A percentile compares a stretch with the other conserved stretches of the same genome.
phyloP scores from a whole-genome alignment of 23 tunicate species.

The Styela plicata region DNA sequence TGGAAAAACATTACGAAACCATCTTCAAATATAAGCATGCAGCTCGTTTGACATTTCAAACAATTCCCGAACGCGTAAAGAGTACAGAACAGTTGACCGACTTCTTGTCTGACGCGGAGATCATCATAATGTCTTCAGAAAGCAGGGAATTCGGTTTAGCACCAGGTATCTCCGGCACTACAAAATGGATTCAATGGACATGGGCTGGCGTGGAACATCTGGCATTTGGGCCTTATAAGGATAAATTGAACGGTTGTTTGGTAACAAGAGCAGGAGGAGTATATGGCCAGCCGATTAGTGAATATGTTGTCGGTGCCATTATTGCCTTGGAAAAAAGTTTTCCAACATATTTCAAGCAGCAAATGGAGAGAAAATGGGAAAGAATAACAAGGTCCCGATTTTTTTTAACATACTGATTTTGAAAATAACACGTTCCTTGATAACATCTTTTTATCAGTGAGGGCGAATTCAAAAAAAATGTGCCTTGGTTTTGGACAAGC shows the following conservation, averaged over 20 bases:
- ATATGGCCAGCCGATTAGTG: slow-evolving; percentile 16
- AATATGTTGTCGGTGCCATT: slow-evolving; percentile 35
- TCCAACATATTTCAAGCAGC: not conserved
- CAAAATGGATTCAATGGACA: slow-evolving; percentile 48
- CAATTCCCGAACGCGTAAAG: too few species aligned
- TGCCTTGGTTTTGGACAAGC: not conserved
- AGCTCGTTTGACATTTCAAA: too few species aligned
- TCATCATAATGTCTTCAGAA: not conserved
- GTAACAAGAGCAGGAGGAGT: slow-evolving; percentile 25
- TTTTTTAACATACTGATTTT: too few species aligned
- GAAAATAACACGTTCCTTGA: too few species aligned
- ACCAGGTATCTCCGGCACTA: not conserved
- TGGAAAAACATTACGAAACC: not conserved
- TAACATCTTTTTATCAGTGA: too few species aligned
- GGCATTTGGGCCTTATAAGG: not conserved
- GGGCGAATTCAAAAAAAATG: too few species aligned
- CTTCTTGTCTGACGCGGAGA: not conserved
- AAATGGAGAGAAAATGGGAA: slow-evolving; percentile 23
- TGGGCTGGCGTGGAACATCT: slow-evolving; percentile 33
- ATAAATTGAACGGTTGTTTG: not conserved
- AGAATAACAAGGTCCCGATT: not conserved
- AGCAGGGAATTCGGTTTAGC: too few species aligned
- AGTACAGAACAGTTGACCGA: not conserved
- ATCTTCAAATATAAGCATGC: not conserved
- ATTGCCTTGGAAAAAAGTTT: slow-evolving; percentile 48